Base-by-base conservation (phyloP, 2,888 invertebrate genomes). In the Lottia gigantea region DNA sequence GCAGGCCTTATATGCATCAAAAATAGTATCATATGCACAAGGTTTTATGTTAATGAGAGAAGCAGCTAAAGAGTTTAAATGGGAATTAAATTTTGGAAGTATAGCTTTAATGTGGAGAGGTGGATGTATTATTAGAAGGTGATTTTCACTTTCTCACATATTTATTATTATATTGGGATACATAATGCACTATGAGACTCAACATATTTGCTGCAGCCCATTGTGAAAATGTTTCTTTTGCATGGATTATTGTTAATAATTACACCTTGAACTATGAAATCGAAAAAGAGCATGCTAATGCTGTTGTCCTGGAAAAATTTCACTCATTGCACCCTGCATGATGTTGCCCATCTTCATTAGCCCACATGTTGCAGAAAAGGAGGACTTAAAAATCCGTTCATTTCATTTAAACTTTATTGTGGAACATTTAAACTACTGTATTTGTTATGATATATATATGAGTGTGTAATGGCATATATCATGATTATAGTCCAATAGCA, bases 91-190 rank as follows among this genome's bases (percentile, higher is more conserved):
- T 90, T 97, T 97, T 85, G 99, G 98, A 66, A 95, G 95, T 70
- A 97, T 99, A 77, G 98, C 99, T 1, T 90, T 99, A 62, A 99
- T 99, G 98, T 99, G 99, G 99, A 92, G 98, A 75, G 98, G 98
- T 19, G 98, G 98, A n/a, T 98, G 98, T 88, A 98, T 98, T 85
- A 98, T 97, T 85, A 92, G 98, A 87, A 95, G 95, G 93, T 91
- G 91, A 45, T 63, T 67, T 26, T 40, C 4, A 26, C 49, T 49
- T n/a, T 19, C 6, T n/a, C n/a, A n/a, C n/a, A 49, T 14, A 49
- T 19, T 19, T 19, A 14, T 7, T 8, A n/a, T 4, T 45, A 64
- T 45, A 45, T 23, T 15, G 1, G 12, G n/a, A 14, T 64, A 31
- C 2, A 31, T 31, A 31, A 31, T 31, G 6, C 31, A 31, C 31